These are phyloP conservation scores for Diloba caeruleocephala DNA, from an alignment of 2,888 invertebrate species.

Conservation along the genomic window DNA sequence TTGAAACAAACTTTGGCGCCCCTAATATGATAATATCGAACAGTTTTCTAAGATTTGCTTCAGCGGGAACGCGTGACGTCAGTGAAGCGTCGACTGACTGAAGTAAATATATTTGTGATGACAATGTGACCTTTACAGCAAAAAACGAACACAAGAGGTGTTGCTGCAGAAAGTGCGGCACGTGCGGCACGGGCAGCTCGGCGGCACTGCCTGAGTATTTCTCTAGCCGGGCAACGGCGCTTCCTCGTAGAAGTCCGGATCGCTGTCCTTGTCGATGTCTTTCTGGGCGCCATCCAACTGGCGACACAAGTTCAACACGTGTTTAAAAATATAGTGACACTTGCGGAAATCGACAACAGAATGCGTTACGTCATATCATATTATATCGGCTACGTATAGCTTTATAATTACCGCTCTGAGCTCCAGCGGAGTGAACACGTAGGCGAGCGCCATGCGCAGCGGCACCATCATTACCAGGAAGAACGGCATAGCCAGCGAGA, in stretches of 20 bases:
- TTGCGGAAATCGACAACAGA: background rate
- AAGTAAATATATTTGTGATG: background rate
- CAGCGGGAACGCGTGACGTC: background rate
- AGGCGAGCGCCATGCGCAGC: constrained; percentile 92
- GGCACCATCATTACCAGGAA: constrained; percentile 97
- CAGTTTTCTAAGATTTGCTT: background rate
- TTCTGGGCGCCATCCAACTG: constrained; percentile 97
- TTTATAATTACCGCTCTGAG: constrained; percentile 93
- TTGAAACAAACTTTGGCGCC: background rate
- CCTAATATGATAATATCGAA: no score
- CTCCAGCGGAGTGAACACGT: constrained; percentile 94
- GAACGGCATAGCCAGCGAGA: constrained; percentile 97
- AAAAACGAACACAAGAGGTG: background rate
- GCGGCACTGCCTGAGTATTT: constrained; percentile 31
- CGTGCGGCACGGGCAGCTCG: background rate
- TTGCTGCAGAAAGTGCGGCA: background rate
- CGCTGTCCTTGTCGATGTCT: constrained; percentile 94
- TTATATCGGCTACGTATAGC: background rate
- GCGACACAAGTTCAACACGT: constrained; percentile 14
- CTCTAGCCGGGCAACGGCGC: constrained; percentile 94
- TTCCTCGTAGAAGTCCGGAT: constrained; percentile 98
- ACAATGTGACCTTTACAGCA: background rate
- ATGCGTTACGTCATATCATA: background rate
- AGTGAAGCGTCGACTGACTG: background rate
- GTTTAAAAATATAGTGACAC: constrained; percentile 13